These are phyloP conservation scores for Arion vulgaris DNA, from an alignment of 1,140 invertebrate genomes.

Conservation along the genomic window DNA sequence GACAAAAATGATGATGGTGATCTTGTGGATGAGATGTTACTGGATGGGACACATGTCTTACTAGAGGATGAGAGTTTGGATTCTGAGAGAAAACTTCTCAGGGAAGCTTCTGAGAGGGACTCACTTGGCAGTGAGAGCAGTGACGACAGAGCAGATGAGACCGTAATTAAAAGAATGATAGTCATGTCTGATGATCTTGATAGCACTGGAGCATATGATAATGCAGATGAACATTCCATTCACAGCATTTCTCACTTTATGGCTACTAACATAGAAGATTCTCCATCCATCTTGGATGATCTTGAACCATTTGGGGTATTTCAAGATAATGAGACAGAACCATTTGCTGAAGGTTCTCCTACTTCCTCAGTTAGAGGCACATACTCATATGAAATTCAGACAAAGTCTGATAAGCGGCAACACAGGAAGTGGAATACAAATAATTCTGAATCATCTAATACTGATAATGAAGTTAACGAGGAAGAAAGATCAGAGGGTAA, in stretches of 20 bases:
- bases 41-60: slow-evolving; percentile 58
- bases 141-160: slow-evolving; percentile 32
- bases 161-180: background rate
- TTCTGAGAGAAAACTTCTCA: slow-evolving; percentile 14
- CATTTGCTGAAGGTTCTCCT: slow-evolving; percentile 11
- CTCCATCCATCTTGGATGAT: slow-evolving; percentile 15
- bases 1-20: slow-evolving; percentile 17
- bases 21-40: slow-evolving; percentile 23
- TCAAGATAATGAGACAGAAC: background rate
- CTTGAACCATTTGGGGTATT: slow-evolving; percentile 8
- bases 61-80: slow-evolving; percentile 51
- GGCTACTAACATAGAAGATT: background rate
- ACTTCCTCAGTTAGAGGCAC: background rate
- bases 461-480: background rate
- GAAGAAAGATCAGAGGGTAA: background rate
- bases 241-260: slow-evolving; percentile 52
- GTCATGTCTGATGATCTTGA: slow-evolving; percentile 19
- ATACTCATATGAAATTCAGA: background rate
- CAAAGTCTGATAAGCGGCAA: background rate
- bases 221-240: slow-evolving; percentile 49
- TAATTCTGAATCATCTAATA: background rate
- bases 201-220: slow-evolving; percentile 40
- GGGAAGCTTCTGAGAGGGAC: slow-evolving; percentile 26
- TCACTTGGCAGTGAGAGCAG: slow-evolving; percentile 35
- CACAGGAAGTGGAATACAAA: background rate